Conservation (phyloP, 2,888 invertebrate genomes). For the Trichogramma dendrolimi region DNA sequence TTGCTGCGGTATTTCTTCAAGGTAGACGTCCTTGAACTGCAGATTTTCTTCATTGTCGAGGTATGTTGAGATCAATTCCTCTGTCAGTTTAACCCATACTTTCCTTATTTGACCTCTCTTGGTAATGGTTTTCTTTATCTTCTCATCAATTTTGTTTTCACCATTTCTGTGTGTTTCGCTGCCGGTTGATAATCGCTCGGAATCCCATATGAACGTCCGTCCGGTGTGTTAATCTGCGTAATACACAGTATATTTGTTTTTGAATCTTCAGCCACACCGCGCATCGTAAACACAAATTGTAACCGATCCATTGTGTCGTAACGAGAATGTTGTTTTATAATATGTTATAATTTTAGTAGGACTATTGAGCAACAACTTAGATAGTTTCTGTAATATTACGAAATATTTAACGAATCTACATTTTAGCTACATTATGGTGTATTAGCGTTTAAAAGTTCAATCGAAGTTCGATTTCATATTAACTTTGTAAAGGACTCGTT, state of each 20-base stretch:
- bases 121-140: constrained; percentile 29
- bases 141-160: constrained; percentile 24
- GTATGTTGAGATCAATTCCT: constrained; percentile 23
- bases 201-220: constrained; percentile 21
- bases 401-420: too few species aligned
- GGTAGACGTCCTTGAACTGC: constrained; percentile 21
- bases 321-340: too few species aligned
- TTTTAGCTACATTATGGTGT: too few species aligned
- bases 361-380: too few species aligned
- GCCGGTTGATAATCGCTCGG: constrained; percentile 26
- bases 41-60: constrained; percentile 31
- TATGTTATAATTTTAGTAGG: too few species aligned
- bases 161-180: constrained; percentile 19
- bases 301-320: too few species aligned
- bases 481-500: too few species aligned
- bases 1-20: constrained; percentile 10
- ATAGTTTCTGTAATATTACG: too few species aligned
- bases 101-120: constrained; percentile 30
- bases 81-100: constrained; percentile 30
- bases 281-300: too few species aligned
- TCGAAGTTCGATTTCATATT: too few species aligned
- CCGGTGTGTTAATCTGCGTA: constrained; percentile 24
- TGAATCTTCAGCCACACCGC: too few species aligned
- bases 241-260: constrained; percentile 23
- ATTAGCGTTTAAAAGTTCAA: too few species aligned